Conservation (phyloP, 2,113 vertebrate genomes). For the Alosa alosa region DNA sequence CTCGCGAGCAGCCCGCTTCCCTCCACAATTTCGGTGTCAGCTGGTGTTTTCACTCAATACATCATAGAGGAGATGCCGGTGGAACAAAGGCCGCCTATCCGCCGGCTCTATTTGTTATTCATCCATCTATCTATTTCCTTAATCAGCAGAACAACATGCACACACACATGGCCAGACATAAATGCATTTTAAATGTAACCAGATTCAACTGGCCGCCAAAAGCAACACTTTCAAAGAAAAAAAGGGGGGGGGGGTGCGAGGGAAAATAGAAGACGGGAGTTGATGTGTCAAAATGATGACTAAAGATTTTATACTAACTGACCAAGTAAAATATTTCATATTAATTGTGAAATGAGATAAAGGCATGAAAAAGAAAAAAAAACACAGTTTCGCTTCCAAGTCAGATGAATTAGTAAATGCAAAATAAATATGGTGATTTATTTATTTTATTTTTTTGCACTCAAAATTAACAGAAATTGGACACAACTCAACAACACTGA, state of each 20-base stretch:
- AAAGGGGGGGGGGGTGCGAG: background rate
- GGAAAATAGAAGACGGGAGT: background rate
- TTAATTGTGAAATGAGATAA: background rate
- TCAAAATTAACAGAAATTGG: no score
- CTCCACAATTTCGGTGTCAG: constrained; percentile 48
- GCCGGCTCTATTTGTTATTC: constrained; percentile 44
- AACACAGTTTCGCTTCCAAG: background rate
- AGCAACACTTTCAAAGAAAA: constrained; percentile 19
- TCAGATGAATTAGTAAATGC: background rate
- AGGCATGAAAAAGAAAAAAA: constrained; percentile 6
- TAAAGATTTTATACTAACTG: background rate
- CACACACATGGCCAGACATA: constrained; percentile 37
- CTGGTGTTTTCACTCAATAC: constrained; percentile 41
- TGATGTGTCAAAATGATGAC: constrained; percentile 40
- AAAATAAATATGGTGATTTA: background rate
- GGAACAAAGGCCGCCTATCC: constrained; percentile 46
- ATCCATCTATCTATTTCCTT: constrained; percentile 46
- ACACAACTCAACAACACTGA: no score
- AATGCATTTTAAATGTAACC: constrained; percentile 43
- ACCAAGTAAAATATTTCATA: background rate
- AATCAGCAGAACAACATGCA: constrained; percentile 46
- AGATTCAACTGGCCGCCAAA: constrained; percentile 37
- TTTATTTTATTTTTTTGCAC: no score
- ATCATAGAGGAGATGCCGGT: constrained; percentile 28
- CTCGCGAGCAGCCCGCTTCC: constrained; percentile 27